Base-by-base conservation (phyloP, 2,113 vertebrate species). In the Melospiza melodia region DNA sequence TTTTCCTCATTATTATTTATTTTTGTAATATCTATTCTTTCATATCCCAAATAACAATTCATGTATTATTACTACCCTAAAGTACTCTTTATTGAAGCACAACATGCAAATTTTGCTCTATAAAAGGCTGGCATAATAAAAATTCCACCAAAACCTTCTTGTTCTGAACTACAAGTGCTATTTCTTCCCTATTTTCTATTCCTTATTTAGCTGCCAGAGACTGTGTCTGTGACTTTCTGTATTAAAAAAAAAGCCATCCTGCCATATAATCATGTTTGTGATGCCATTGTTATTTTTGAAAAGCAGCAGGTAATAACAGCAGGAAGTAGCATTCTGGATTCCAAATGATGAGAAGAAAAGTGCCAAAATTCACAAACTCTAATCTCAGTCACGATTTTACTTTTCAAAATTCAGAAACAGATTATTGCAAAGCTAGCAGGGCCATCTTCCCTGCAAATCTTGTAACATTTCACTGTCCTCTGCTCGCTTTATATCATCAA, bases 1-100 rank as follows among this genome's bases (percentile, higher is more conserved):
- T 89, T 97, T 74, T 33, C 24, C 48, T 87, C 59, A 16, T 55
- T 54, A 57, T 55, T 94, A 84, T 86, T 87, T 90, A 80, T 74
- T 88, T 94, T 89, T 86, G 15, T 61, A 59, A 61, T 24, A 41
- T 35, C 31, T 76, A 43, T 48, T 77, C 62, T 84, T 76, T 88
- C 31, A 51, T 51, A 80, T 73, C 41, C 37, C 80, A 89, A 81
- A 84, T 74, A 55, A 87, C 25, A 11, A 84, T 49, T 76, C 5
- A 21, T 5, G 24, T 66, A 69, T 85, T 91, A 76, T 57, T 84
- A 93, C 68, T 69, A 76, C 23, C 35, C 37, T 43, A 79, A 4
- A 86, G 28, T 66, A 63, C 17, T 77, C 62, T 24, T 91, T 54
- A 65, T 67, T 48, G 59, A 93, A 94, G 81, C 39, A 79, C 31